phyloP scores from a whole-genome alignment of 2,797 vertebrate genomes.

The Malurus leucopterus region DNA sequence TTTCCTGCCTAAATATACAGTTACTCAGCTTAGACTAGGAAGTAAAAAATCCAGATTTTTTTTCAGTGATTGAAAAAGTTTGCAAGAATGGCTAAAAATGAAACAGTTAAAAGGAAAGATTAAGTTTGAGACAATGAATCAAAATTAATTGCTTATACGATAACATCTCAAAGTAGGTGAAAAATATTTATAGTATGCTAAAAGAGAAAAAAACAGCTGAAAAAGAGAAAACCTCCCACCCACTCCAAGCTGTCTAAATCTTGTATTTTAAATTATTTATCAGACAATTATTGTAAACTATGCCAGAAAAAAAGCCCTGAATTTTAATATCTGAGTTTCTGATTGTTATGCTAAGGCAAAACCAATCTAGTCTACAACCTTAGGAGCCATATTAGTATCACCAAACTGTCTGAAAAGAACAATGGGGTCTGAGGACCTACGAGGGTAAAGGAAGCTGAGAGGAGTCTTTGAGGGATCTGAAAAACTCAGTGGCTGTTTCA shows the following conservation, averaged over 20 bases:
- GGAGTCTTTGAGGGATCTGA: neutral
- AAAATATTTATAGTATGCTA: neutral
- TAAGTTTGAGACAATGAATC: neutral
- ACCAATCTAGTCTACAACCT: neutral
- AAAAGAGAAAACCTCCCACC: neutral
- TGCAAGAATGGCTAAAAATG: neutral
- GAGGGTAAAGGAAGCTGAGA: neutral
- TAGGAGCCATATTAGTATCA: neutral
- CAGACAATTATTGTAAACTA: neutral
- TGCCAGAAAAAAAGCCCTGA: rapidly evolving
- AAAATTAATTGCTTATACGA: neutral
- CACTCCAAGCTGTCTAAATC: neutral
- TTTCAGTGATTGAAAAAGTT: neutral
- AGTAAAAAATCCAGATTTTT: neutral
- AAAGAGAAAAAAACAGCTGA: neutral
- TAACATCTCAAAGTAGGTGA: neutral
- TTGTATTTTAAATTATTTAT: neutral
- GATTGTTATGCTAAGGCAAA: neutral
- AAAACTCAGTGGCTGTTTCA: neutral
- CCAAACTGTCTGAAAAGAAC: neutral
- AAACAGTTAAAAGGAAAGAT: neutral
- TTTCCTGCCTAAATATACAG: neutral
- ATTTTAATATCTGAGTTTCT: neutral
- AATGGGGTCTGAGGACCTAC: neutral
- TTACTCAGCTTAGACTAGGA: neutral